Evolutionary conservation across 2,888 invertebrate genomes (phyloP).

Genomic region (Drosophila vallismaia): DNA sequence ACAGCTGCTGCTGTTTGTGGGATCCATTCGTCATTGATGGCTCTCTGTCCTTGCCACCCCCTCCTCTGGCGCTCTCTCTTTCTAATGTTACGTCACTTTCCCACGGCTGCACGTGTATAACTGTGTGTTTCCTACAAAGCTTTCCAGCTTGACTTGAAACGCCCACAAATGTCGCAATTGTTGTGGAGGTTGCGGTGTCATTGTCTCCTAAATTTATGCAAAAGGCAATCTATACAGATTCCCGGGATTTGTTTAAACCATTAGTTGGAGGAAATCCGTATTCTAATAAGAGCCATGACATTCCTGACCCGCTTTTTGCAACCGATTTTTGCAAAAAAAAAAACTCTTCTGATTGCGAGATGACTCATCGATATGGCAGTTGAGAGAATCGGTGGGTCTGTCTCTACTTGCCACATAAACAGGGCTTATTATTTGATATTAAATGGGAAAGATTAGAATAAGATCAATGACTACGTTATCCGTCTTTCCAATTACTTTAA

Average conservation of each 20-base stretch:
- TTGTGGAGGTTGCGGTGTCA: slow-evolving; percentile 58
- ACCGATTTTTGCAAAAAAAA: slow-evolving; percentile 48
- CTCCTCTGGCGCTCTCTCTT: slow-evolving; percentile 50
- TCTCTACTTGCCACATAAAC: slow-evolving; percentile 24
- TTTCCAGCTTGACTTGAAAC: slow-evolving; percentile 37
- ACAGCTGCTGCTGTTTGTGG: slow-evolving; percentile 45
- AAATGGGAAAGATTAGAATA: no score
- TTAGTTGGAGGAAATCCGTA: slow-evolving; percentile 2
- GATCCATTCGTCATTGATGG: slow-evolving; percentile 34
- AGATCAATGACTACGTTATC: no score
- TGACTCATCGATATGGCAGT: slow-evolving; percentile 56
- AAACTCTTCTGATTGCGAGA: slow-evolving; percentile 26
- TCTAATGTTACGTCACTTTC: slow-evolving; percentile 79
- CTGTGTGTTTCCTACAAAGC: slow-evolving; percentile 24
- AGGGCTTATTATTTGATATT: neutral
- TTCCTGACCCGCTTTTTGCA: slow-evolving; percentile 54
- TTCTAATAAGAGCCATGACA: slow-evolving; percentile 9
- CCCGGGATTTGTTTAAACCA: slow-evolving; percentile 8
- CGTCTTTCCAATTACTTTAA: no score
- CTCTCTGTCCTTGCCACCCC: slow-evolving; percentile 31
- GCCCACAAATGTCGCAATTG: slow-evolving; percentile 35
- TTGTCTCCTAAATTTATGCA: slow-evolving; percentile 62
- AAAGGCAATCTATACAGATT: slow-evolving; percentile 26
- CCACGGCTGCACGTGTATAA: slow-evolving; percentile 69
- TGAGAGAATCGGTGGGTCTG: slow-evolving; percentile 7